Percentiles rank a stretch among this genome's conserved stretches.
Evolutionary conservation across 2,888 invertebrate species (phyloP).

Genomic region (Thera britannica): DNA sequence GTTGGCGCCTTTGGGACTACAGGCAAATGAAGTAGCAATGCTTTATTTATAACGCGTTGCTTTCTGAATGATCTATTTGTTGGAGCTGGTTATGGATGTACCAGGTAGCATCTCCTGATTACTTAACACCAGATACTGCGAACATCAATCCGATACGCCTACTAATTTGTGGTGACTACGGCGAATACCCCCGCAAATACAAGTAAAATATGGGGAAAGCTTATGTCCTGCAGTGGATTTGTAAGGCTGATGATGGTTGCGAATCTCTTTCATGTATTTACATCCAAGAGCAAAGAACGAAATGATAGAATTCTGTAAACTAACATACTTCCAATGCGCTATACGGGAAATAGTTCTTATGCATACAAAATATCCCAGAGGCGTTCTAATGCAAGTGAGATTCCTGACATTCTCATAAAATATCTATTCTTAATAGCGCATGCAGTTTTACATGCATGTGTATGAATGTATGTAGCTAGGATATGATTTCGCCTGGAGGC

Average conservation of each 20-base stretch:
- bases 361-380: background rate
- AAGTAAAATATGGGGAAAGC: too few relatives aligned
- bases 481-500: conserved; percentile 31
- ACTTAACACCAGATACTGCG: too few relatives aligned
- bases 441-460: conserved; percentile 12
- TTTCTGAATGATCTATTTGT: conserved; percentile 4
- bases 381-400: background rate
- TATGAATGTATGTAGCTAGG: conserved; percentile 14
- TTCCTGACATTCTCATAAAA: background rate
- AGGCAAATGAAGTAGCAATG: conserved; percentile 30
- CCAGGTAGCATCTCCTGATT: background rate
- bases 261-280: background rate
- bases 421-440: background rate
- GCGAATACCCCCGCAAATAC: too few relatives aligned
- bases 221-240: too few relatives aligned
- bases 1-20: conserved; percentile 50
- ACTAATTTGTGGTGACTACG: too few relatives aligned
- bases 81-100: background rate
- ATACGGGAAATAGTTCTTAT: background rate
- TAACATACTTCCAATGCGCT: background rate
- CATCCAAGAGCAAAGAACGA: background rate
- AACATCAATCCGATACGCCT: too few relatives aligned
- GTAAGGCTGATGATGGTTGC: too few relatives aligned
- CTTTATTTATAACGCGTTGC: conserved; percentile 9
- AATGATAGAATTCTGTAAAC: background rate